These are phyloP conservation scores for Ellobium chinense DNA, from an alignment of 2,888 invertebrate genomes.

Conservation along the genomic window DNA sequence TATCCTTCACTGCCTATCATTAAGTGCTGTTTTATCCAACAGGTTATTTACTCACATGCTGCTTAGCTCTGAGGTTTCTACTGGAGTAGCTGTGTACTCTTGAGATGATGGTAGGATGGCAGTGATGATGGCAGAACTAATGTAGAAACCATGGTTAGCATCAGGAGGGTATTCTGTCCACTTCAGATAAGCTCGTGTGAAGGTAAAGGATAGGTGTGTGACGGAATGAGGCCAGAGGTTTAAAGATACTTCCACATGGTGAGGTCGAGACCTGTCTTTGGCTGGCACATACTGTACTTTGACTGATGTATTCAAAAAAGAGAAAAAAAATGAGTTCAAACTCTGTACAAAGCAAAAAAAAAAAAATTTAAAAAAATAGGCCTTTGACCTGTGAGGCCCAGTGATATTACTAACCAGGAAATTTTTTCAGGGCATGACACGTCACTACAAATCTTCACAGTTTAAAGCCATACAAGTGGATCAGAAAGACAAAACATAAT, in stretches of 20 bases:
- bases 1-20: too few relatives aligned
- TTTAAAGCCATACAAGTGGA: too few relatives aligned
- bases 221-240: conserved; percentile 89
- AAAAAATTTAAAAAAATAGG: too few relatives aligned
- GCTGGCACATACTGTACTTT: conserved; percentile 84
- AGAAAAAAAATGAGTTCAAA: too few relatives aligned
- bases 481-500: too few relatives aligned
- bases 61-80: conserved; percentile 83
- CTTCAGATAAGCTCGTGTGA: conserved; percentile 96
- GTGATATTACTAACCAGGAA: too few relatives aligned
- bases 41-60: conserved; percentile 43
- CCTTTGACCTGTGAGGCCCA: too few relatives aligned
- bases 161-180: conserved; percentile 99
- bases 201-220: conserved; percentile 90
- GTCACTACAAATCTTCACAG: too few relatives aligned
- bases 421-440: too few relatives aligned
- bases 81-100: conserved; percentile 87
- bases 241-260: conserved; percentile 90
- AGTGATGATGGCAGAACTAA: conserved; percentile 92
- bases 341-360: too few relatives aligned
- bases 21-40: neutral
- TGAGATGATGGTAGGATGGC: conserved; percentile 88
- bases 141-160: conserved; percentile 98
- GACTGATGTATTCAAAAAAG: too few relatives aligned
- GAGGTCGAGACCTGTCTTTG: conserved; percentile 89